Evolutionary conservation across 2,888 invertebrate genomes (phyloP), one percentile per base, ranked within the genome.

Genomic region (Callosobruchus maculatus): DNA sequence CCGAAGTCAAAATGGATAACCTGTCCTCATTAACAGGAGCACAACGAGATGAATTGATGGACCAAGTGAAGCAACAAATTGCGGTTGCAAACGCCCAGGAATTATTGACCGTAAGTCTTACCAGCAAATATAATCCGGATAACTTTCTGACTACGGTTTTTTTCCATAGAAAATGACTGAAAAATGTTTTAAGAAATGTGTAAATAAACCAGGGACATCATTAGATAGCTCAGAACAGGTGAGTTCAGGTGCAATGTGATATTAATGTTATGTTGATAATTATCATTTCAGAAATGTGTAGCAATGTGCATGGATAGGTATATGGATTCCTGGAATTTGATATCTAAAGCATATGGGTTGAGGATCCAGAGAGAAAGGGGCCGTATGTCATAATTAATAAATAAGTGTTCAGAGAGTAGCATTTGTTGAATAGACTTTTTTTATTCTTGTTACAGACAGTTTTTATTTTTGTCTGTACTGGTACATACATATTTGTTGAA

Each of bases 241-340:
- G 86, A 85, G 80, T 49, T 49, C 13, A 49, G 18, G 18, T 49
- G 18, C 13, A 13, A 7, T 13, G 13, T n/a, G 71, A 22, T n/a
- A n/a, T 31, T 72, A 71, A 71, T 70, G 21, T 70, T 66, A 18
- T 67, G 74, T 72, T 73, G 22, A 74, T 22, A 31, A 2, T 22
- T 67, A 72, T 74, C n/a, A 13, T 90, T 90, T 71, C 93, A 98
- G 93, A 97, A 97, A 92, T 98, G 98, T 86, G 91, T 98, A 81
- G 95, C 97, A 0, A 97, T 97, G 95, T 98, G 98, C 86, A 97
- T 98, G 97, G 98, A 98, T 87, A 91, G 98, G 83, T 99, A 96
- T 89, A 96, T 98, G 95, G 98, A 99, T 84, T 92, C 97, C 2
- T 97, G 96, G 94, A 96, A 97, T 88, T 88, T 97, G 73, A 96